phyloP scores from a whole-genome alignment of 2,888 invertebrate genomes.

The Plebejus melissa region DNA sequence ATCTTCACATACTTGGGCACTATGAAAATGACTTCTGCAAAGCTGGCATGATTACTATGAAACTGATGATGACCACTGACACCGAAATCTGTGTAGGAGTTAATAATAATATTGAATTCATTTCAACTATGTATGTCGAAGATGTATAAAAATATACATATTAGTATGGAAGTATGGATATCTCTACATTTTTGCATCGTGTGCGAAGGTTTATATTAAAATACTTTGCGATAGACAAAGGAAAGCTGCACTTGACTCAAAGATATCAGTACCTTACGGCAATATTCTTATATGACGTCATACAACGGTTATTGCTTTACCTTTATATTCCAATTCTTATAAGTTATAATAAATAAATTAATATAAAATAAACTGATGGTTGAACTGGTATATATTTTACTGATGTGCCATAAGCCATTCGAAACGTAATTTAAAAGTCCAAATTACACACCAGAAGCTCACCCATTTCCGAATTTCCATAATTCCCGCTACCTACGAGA shows the following conservation, averaged over 20 bases:
- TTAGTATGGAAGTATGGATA: background rate
- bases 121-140: no score
- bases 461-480: background rate
- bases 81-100: no score
- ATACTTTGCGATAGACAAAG: background rate
- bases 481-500: background rate
- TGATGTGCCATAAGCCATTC: background rate
- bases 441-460: background rate
- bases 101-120: no score
- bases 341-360: no score
- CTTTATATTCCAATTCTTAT: background rate
- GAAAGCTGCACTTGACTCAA: background rate
- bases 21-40: no score
- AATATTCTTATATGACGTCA: background rate
- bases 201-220: background rate
- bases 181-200: background rate
- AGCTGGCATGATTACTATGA: no score
- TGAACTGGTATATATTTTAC: no score
- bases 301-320: background rate
- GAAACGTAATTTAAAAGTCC: constrained; percentile 5
- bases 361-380: no score
- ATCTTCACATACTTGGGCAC: no score
- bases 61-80: no score
- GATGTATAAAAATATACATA: no score
- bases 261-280: background rate